Percentiles rank a stretch among this genome's conserved stretches.
Conservation (phyloP, 2,113 vertebrate genomes). For the Laticauda colubrina region DNA sequence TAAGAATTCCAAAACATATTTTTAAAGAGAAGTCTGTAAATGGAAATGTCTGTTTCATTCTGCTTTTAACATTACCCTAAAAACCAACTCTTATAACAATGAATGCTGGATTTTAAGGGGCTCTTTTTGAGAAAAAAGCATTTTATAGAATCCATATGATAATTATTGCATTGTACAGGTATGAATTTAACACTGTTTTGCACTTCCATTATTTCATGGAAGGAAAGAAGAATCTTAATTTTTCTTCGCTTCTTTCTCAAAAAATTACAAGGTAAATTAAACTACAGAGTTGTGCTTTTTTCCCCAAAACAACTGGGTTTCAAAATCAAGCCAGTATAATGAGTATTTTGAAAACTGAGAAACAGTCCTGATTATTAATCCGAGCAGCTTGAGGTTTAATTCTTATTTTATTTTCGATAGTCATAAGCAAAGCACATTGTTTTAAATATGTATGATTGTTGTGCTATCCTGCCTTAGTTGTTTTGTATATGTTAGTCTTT, state of each 20-base stretch:
- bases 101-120: background rate
- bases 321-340: background rate
- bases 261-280: background rate
- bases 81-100: background rate
- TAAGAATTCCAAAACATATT: background rate
- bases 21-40: constrained; percentile 3
- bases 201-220: background rate
- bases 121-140: background rate
- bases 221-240: background rate
- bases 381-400: background rate
- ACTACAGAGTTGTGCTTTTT: background rate
- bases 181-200: background rate
- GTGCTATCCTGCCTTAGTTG: background rate
- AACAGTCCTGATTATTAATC: background rate
- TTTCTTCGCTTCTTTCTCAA: background rate
- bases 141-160: background rate
- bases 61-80: background rate
- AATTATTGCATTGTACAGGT: background rate
- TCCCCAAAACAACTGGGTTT: background rate
- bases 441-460: background rate
- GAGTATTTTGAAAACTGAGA: background rate
- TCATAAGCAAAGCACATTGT: background rate
- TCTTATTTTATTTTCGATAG: background rate
- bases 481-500: background rate
- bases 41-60: background rate